Evolutionary conservation across 2,888 invertebrate genomes (phyloP).

Genomic region (Parnassius mnemosyne): DNA sequence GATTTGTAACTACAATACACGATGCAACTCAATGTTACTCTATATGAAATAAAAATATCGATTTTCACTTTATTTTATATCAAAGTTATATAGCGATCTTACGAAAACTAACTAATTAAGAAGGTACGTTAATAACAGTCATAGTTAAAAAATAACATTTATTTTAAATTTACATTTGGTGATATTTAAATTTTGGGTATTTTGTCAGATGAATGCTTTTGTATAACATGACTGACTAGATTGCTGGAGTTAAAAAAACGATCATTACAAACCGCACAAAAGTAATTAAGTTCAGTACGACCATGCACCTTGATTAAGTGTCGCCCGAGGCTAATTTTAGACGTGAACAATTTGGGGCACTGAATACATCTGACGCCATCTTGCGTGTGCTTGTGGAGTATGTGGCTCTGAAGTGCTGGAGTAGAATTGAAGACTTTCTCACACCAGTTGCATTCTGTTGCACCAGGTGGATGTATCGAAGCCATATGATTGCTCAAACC

Average conservation of each 20-base stretch:
- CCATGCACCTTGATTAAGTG: constrained; percentile 47
- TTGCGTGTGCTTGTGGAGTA: constrained; percentile 48
- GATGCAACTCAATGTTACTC: too few species aligned
- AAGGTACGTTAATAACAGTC: neutral
- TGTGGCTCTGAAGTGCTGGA: constrained; percentile 49
- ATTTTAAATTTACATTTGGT: neutral
- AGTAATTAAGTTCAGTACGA: constrained; percentile 13
- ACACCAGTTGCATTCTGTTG: constrained; percentile 46
- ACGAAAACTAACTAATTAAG: too few species aligned
- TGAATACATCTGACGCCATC: constrained; percentile 41
- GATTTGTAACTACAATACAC: too few species aligned
- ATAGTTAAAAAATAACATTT: neutral
- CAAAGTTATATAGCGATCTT: too few species aligned
- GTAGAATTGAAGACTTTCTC: constrained; percentile 44
- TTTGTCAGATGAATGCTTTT: constrained; percentile 11
- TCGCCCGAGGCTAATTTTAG: constrained; percentile 37
- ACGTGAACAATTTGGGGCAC: constrained; percentile 50
- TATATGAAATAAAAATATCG: too few species aligned
- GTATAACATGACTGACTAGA: constrained; percentile 22
- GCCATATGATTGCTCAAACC: constrained; percentile 51
- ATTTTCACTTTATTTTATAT: too few species aligned
- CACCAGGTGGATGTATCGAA: constrained; percentile 46
- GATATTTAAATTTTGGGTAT: too few species aligned
- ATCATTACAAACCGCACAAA: constrained; percentile 21
- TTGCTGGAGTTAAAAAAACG: constrained; percentile 21